Percentiles rank a stretch among this genome's conserved stretches.
Evolutionary conservation across 64 coral and sea anemone genomes (phyloP).

Genomic region (Pocillopora verrucosa): DNA sequence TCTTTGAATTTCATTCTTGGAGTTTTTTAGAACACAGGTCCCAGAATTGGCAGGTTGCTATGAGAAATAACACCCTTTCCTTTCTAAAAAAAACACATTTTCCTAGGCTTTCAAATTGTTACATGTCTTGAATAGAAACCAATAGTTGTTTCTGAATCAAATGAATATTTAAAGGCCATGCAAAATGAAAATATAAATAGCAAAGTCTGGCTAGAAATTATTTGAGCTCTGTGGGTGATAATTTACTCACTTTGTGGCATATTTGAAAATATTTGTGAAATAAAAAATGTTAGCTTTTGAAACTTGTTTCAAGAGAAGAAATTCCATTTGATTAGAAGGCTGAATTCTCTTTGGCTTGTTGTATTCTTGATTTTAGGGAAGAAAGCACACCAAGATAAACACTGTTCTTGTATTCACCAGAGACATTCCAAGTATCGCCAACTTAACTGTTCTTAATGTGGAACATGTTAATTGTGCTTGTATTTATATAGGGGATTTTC

Average conservation of each 20-base stretch:
- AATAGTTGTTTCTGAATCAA: no score
- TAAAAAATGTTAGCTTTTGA: neutral
- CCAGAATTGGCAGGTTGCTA: no score
- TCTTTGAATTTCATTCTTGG: no score
- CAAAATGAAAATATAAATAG: no score
- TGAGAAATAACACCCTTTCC: no score
- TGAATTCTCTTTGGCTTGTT: neutral
- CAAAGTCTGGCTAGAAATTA: no score
- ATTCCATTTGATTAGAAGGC: slow-evolving; percentile 1
- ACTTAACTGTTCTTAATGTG: slow-evolving; percentile 2
- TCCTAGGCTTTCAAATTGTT: no score
- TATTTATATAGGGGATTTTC: neutral
- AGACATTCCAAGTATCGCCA: slow-evolving; percentile 20
- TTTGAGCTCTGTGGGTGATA: neutral
- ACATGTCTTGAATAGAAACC: no score
- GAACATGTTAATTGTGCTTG: slow-evolving; percentile 16
- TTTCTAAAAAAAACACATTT: no score
- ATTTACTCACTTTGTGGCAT: neutral
- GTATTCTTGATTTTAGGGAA: neutral
- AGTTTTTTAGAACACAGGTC: no score
- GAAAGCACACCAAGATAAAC: slow-evolving; percentile 3
- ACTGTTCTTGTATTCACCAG: neutral
- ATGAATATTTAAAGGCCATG: no score
- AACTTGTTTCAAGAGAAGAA: neutral
- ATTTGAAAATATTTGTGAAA: neutral